Percentiles rank a stretch among this genome's conserved stretches.
phyloP scores from a whole-genome alignment of 2,113 vertebrate genomes.

The Petrocephalus microphthalmus region DNA sequence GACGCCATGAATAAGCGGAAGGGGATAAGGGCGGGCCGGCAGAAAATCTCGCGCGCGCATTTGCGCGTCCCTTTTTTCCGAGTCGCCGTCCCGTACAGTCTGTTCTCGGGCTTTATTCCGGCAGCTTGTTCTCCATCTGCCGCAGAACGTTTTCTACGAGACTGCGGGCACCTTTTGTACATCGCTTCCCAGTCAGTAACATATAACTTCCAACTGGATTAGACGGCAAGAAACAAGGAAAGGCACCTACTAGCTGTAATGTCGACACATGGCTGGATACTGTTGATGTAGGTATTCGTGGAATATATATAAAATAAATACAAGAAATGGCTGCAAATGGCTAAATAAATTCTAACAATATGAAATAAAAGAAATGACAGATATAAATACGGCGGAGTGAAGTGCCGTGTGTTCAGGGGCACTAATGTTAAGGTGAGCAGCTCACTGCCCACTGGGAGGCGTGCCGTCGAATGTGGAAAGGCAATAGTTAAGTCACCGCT shows the following conservation, averaged over 20 bases:
- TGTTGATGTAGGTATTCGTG: too few species aligned
- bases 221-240: too few species aligned
- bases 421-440: neutral
- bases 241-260: too few species aligned
- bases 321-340: too few species aligned
- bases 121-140: neutral
- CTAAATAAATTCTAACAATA: too few species aligned
- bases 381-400: neutral
- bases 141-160: neutral
- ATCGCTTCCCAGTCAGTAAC: too few species aligned
- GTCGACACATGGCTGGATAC: too few species aligned
- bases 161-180: neutral
- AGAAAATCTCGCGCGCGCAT: conserved; percentile 23
- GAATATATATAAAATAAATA: too few species aligned
- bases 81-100: neutral
- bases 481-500: neutral
- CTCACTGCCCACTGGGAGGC: too few species aligned
- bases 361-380: neutral
- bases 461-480: neutral
- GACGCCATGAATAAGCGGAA: conserved; percentile 40
- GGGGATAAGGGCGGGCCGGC: conserved; percentile 27
- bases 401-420: neutral
- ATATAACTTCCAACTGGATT: too few species aligned
- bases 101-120: neutral
- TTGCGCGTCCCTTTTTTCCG: neutral